Evolutionary conservation across 2,888 invertebrate genomes (phyloP).

Genomic region (Nomada lathburiana): DNA sequence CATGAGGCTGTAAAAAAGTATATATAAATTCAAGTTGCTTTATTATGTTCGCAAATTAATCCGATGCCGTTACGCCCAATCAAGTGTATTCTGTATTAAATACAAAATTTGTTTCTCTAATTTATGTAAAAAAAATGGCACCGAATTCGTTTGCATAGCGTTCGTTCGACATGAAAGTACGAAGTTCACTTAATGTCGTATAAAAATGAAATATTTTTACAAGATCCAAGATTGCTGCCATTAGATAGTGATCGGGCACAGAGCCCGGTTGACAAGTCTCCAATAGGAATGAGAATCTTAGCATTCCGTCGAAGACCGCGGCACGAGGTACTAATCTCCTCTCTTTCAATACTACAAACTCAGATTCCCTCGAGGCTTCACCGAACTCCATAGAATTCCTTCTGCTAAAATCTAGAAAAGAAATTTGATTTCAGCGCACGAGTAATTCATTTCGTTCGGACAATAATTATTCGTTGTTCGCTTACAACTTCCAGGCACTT

Average conservation of each 20-base stretch:
- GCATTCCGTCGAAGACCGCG: constrained; percentile 94
- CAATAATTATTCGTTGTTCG: not conserved
- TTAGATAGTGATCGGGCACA: constrained; percentile 97
- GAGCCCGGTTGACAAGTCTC: constrained; percentile 98
- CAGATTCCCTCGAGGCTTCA: constrained; percentile 92
- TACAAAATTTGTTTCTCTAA: no score
- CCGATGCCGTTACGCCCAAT: no score
- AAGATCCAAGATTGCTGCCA: constrained; percentile 97
- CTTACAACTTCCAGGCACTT: constrained; percentile 91
- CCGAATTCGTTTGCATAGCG: no score
- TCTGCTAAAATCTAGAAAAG: constrained; percentile 88
- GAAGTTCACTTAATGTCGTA: not conserved
- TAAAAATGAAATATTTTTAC: constrained; percentile 85
- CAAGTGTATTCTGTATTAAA: no score
- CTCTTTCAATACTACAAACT: constrained; percentile 95
- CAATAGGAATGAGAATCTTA: constrained; percentile 95
- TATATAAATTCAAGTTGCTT: not conserved
- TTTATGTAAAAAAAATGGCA: no score
- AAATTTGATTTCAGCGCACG: not conserved
- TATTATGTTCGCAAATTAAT: no score
- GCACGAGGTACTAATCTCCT: constrained; percentile 92
- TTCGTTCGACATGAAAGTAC: not conserved
- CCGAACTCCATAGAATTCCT: constrained; percentile 93
- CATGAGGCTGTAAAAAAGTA: constrained; percentile 89
- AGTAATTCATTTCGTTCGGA: not conserved